phyloP scores from a whole-genome alignment of 2,113 vertebrate genomes.

The Orthonyx spaldingii region DNA sequence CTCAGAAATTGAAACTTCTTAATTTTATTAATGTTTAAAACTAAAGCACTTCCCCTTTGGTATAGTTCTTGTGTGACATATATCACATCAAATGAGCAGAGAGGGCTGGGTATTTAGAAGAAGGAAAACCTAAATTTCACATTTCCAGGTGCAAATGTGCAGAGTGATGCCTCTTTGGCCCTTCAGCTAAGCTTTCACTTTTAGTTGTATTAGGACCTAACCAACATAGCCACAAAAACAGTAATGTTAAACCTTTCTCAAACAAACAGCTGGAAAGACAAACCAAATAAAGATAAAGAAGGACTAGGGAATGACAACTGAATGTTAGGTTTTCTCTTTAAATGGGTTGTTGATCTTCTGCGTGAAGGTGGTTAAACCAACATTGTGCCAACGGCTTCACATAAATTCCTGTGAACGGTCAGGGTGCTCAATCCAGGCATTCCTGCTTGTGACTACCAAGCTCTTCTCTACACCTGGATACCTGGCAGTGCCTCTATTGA shows the following conservation, averaged over 20 bases:
- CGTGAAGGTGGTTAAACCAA: background rate
- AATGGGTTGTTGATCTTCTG: background rate
- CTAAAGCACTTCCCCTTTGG: background rate
- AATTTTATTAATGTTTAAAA: background rate
- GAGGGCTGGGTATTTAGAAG: background rate
- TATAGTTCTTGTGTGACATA: background rate
- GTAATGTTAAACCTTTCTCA: background rate
- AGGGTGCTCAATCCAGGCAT: background rate
- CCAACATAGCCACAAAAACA: background rate
- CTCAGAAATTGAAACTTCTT: background rate
- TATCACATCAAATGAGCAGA: background rate
- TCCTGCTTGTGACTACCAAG: background rate
- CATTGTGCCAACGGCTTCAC: background rate
- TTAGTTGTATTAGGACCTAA: background rate
- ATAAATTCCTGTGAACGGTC: background rate
- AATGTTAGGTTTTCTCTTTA: background rate
- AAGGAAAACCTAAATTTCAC: background rate
- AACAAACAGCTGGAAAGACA: background rate
- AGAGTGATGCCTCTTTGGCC: background rate
- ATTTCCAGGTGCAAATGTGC: background rate
- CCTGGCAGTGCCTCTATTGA: fast-evolving
- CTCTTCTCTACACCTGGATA: background rate
- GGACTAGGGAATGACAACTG: background rate
- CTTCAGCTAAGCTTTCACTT: background rate
- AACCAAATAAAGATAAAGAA: background rate